Evolutionary conservation across 1,140 invertebrate species (phyloP).

Genomic region (Zaprionus vittiger): DNA sequence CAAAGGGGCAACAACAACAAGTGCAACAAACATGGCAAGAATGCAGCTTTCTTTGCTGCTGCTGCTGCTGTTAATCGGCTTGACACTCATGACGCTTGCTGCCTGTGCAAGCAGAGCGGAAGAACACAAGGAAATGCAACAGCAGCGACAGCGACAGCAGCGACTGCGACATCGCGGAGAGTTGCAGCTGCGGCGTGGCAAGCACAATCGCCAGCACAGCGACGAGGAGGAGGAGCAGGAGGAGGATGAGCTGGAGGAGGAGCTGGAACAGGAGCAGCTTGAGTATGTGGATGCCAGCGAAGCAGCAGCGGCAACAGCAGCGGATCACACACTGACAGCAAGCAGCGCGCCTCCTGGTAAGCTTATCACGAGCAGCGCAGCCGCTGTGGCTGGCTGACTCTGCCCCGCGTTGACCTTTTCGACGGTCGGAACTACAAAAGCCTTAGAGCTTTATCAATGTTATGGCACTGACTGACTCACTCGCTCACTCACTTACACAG

Average conservation of each 20-base stretch:
- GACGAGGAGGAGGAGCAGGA: slow-evolving; percentile 31
- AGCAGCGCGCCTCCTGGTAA: slow-evolving; percentile 57
- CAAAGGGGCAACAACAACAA: slow-evolving; percentile 17
- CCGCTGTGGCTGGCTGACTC: background rate
- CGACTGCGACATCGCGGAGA: background rate
- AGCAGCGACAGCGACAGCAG: background rate
- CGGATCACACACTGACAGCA: slow-evolving; percentile 20
- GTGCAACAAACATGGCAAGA: slow-evolving; percentile 34
- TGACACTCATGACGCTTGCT: slow-evolving; percentile 19
- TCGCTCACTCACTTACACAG: background rate
- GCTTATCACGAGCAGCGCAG: slow-evolving; percentile 44
- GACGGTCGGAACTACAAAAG: slow-evolving; percentile 44
- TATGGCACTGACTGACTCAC: slow-evolving; percentile 13
- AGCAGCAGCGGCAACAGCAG: slow-evolving; percentile 27
- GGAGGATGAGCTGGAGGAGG: slow-evolving; percentile 12
- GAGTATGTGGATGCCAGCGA: slow-evolving; percentile 59
- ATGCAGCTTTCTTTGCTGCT: slow-evolving; percentile 54
- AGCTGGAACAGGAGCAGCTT: background rate
- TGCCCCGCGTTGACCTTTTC: slow-evolving; percentile 34
- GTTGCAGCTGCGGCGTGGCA: slow-evolving; percentile 3
- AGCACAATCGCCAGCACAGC: slow-evolving; percentile 9
- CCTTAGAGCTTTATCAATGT: slow-evolving; percentile 38
- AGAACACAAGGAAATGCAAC: slow-evolving; percentile 7
- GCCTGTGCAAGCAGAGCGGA: slow-evolving; percentile 14
- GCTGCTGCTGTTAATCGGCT: slow-evolving; percentile 34